A percentile compares a stretch with the other conserved stretches of the same genome.
Evolutionary conservation across 2,888 invertebrate species (phyloP).

Genomic region (Ochropleura leucogaster): DNA sequence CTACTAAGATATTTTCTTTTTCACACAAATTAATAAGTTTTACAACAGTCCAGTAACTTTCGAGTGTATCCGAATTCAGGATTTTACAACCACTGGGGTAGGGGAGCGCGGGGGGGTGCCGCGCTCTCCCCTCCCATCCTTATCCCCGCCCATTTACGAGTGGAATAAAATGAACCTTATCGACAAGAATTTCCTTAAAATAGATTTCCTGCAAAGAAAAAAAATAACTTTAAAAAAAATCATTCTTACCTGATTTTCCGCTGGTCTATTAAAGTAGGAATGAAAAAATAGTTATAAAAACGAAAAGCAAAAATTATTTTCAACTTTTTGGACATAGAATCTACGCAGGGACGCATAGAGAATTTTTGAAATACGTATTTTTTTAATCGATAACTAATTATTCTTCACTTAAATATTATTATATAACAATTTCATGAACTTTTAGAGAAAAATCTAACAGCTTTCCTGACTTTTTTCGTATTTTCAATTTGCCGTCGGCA

Average conservation of each 20-base stretch:
- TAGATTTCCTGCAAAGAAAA: background rate
- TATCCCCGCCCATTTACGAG: slow-evolving; percentile 22
- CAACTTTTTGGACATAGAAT: background rate
- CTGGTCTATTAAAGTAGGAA: too few relatives aligned
- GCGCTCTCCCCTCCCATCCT: slow-evolving; percentile 10
- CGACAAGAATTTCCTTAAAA: background rate
- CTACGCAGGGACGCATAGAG: too few relatives aligned
- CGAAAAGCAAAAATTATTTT: too few relatives aligned
- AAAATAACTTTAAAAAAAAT: background rate
- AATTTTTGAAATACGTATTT: background rate
- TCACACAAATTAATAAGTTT: background rate
- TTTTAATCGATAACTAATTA: too few relatives aligned
- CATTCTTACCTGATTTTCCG: background rate
- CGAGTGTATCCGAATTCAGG: background rate
- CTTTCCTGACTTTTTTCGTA: background rate
- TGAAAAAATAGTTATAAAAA: background rate
- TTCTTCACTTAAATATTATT: background rate
- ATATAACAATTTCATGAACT: background rate
- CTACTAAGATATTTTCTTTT: background rate
- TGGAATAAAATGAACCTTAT: slow-evolving; percentile 14
- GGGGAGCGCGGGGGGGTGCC: background rate
- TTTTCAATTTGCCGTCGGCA: slow-evolving; percentile 20
- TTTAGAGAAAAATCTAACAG: background rate
- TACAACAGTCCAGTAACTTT: background rate
- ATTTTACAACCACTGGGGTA: background rate